phyloP scores from a whole-genome alignment of 2,113 vertebrate genomes.

The Pygathrix nemaeus region DNA sequence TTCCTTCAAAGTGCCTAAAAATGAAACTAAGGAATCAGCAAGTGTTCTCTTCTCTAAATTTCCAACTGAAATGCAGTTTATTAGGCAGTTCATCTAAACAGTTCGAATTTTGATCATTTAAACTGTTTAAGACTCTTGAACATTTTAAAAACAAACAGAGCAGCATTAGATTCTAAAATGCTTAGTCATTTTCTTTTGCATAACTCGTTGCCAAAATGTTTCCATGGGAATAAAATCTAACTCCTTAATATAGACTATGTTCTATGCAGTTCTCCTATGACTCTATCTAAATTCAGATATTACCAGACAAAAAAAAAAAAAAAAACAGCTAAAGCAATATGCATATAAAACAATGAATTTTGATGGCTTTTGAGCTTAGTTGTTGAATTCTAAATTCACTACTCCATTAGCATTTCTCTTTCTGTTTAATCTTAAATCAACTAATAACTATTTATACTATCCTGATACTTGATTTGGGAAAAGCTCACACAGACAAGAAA shows the following conservation, averaged over 20 bases:
- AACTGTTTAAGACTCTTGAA: conserved; percentile 30
- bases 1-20: conserved; percentile 31
- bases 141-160: conserved; percentile 34
- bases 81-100: conserved; percentile 31
- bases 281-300: not conserved
- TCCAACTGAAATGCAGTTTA: conserved; percentile 33
- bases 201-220: conserved; percentile 48
- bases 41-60: not conserved
- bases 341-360: not conserved
- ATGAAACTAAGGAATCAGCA: not conserved
- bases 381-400: not conserved
- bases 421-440: not conserved
- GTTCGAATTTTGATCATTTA: conserved; percentile 59
- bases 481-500: not conserved
- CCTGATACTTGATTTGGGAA: not conserved
- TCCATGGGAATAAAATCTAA: conserved; percentile 56
- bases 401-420: not conserved
- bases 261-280: not conserved
- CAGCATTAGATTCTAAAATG: not conserved
- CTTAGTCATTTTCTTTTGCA: conserved; percentile 34
- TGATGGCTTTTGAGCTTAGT: not conserved
- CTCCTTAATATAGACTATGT: not conserved
- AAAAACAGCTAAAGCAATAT: not conserved
- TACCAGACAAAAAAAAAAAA: not conserved
- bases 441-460: not conserved